Base-by-base conservation (phyloP, 2,113 vertebrate species). In the Sander lucioperca region DNA sequence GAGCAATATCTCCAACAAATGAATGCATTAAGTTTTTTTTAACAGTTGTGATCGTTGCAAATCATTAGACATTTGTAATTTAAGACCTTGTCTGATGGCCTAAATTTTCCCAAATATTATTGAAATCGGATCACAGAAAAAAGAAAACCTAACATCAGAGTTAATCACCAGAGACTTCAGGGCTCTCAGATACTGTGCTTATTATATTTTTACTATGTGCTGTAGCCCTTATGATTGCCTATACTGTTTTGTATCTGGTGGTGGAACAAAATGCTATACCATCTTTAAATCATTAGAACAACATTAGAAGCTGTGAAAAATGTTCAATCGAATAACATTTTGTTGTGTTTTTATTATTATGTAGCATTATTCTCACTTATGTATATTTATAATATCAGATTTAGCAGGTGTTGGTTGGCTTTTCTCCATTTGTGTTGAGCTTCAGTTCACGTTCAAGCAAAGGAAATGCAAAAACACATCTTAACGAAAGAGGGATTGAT, bases 401-500 rank as follows among this genome's bases (percentile, higher is more conserved):
- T 74, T 5, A 25, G 61, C 18, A 51, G 47, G 33, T 64, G 19
- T n/a, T 45, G 1, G 11, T 12, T 59, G 65, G 15, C 2, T 43
- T 63, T 45, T 50, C 14, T 19, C 65, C 19, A 13, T 48, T 75
- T 66, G 30, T 72, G 25, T 75, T 51, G 15, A 58, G 12, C 36
- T 18, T 48, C 5, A 39, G 50, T 45, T 67, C 9, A 21, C 61
- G 43, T 47, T 11, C 15, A 14, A 69, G 59, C 21, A 30, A 51
- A 48, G 19, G 7, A 19, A n/a, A 21, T 57, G 6, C 13, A 18
- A n/a, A 57, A 39, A 53, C 6, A 54, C 39, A 56, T 39, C 57
- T 53, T 53, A 6, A 39, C 23, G 45, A 81, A 73, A 80, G 57
- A 61, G 9, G n/a, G 57, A 36, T 45, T 59, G 57, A 66, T 88